These are phyloP conservation scores for Itoplectis maculator DNA, from an alignment of 2,888 invertebrate genomes.

Conservation along the genomic window DNA sequence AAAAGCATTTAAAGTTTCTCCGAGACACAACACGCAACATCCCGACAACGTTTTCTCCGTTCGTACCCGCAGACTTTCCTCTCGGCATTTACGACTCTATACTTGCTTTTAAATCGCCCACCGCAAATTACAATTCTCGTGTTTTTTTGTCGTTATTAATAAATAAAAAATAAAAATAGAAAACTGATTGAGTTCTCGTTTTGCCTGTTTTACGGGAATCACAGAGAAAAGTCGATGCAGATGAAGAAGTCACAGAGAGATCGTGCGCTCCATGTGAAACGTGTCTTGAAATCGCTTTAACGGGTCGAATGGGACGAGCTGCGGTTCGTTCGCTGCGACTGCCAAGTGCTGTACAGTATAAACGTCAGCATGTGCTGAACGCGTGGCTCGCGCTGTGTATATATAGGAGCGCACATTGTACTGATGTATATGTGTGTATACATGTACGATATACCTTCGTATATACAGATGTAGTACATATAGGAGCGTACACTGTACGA, in stretches of 20 bases:
- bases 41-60: not conserved
- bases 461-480: too few relatives aligned
- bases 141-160: not conserved
- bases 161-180: too few relatives aligned
- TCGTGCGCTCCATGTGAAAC: conserved; percentile 8
- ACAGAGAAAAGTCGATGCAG: not conserved
- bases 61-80: not conserved
- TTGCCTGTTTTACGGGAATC: too few relatives aligned
- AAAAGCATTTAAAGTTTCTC: conserved; percentile 41
- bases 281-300: conserved; percentile 51
- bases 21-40: not conserved
- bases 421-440: too few relatives aligned
- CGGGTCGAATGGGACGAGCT: conserved; percentile 9
- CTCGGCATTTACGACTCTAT: not conserved
- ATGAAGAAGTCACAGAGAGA: not conserved
- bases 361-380: conserved; percentile 63
- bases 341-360: conserved; percentile 30
- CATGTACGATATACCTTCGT: too few relatives aligned
- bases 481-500: too few relatives aligned
- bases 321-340: conserved; percentile 31
- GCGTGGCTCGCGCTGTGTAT: conserved; percentile 50
- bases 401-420: not conserved
- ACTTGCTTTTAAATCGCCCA: not conserved
- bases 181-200: too few relatives aligned
- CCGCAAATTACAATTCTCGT: not conserved